A percentile compares a stretch with the other conserved stretches of the same genome.
phyloP scores from a whole-genome alignment of 1,140 invertebrate genomes.

The Drosophila nannoptera region DNA sequence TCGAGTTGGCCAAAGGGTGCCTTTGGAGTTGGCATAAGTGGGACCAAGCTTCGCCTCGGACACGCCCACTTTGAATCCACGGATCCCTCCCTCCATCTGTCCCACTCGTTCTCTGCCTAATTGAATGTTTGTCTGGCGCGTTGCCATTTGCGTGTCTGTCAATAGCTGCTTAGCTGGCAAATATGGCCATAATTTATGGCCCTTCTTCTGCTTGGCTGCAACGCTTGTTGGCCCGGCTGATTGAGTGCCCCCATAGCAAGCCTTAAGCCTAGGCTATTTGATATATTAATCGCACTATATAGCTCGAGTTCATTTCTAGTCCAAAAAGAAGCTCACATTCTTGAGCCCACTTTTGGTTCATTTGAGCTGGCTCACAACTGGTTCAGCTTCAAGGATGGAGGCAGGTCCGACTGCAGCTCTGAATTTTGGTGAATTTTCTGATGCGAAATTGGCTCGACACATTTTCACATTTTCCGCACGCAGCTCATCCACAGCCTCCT shows the following conservation, averaged over 20 bases:
- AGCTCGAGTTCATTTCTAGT: too few relatives aligned
- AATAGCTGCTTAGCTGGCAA: conserved; percentile 1
- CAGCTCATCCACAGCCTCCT: conserved; percentile 16
- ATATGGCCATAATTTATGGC: conserved; percentile 16
- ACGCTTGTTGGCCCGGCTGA: conserved; percentile 13
- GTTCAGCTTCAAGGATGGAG: not conserved
- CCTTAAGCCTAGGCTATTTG: too few relatives aligned
- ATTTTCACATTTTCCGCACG: conserved; percentile 47
- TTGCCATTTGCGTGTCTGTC: conserved; percentile 28
- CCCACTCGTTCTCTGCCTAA: conserved; percentile 2
- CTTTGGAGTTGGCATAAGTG: not conserved
- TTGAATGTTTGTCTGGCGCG: conserved; percentile 19
- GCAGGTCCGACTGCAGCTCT: not conserved
- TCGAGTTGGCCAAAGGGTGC: too few relatives aligned
- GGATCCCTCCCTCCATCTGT: too few relatives aligned
- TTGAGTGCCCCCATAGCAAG: not conserved
- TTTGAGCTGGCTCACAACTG: not conserved
- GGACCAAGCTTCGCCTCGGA: not conserved
- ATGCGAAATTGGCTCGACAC: conserved; percentile 21
- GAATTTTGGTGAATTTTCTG: not conserved
- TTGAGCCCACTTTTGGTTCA: not conserved
- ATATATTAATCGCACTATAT: too few relatives aligned
- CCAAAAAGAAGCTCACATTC: not conserved
- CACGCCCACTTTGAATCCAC: conserved; percentile 4
- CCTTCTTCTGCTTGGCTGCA: not conserved